These are phyloP conservation scores for Choloepus didactylus DNA, from an alignment of 2,797 vertebrate species.

Conservation along the genomic window DNA sequence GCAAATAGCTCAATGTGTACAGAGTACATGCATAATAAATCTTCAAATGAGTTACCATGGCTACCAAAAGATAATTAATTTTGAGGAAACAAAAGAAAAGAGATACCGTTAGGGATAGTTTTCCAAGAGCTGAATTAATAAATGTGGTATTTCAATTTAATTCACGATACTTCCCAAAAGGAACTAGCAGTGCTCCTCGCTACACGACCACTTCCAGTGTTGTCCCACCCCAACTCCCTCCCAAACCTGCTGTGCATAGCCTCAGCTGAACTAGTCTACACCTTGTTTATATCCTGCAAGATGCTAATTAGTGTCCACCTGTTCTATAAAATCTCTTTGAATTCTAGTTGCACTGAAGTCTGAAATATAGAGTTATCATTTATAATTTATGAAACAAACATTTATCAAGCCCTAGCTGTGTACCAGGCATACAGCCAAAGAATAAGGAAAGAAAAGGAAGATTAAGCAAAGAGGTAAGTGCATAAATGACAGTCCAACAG, in stretches of 20 bases:
- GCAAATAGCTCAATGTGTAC: slow-evolving; percentile 67
- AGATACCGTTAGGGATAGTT: slow-evolving; percentile 68
- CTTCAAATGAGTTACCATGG: slow-evolving; percentile 80
- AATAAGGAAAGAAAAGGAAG: background rate
- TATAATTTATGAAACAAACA: background rate
- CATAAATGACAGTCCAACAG: background rate
- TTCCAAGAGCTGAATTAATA: slow-evolving; percentile 74
- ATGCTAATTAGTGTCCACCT: background rate
- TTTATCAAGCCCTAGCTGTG: background rate
- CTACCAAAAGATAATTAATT: slow-evolving; percentile 81
- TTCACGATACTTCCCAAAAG: slow-evolving; percentile 48
- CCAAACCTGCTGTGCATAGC: rapidly evolving
- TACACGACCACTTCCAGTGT: background rate
- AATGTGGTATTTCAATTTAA: slow-evolving; percentile 62
- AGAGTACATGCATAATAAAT: slow-evolving; percentile 69
- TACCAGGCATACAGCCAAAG: background rate
- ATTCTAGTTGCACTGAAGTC: background rate
- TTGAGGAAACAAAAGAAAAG: slow-evolving; percentile 78
- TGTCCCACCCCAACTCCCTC: background rate
- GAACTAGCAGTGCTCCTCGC: background rate
- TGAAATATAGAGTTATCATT: background rate
- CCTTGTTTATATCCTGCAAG: background rate
- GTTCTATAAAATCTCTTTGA: background rate
- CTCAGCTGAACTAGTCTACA: background rate
- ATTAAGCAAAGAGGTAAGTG: background rate